These are phyloP conservation scores for Tenthredo notha DNA, from an alignment of 2,888 invertebrate genomes.

Conservation along the genomic window DNA sequence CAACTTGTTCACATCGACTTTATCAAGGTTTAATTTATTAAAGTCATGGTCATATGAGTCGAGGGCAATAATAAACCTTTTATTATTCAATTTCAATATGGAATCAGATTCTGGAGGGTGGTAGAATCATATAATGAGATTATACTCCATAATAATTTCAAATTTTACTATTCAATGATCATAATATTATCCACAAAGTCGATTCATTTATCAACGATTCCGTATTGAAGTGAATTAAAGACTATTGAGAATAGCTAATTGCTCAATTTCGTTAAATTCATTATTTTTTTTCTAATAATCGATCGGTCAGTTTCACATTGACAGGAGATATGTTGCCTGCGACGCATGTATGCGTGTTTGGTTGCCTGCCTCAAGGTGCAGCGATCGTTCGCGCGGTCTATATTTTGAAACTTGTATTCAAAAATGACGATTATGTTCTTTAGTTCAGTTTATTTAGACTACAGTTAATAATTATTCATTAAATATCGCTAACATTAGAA, in stretches of 20 bases:
- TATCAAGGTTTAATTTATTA: neutral
- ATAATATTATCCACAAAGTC: neutral
- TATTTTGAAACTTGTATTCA: neutral
- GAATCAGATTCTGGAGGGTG: neutral
- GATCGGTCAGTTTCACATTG: neutral
- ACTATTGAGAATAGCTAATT: neutral
- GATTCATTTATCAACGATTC: neutral
- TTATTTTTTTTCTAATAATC: too few relatives aligned
- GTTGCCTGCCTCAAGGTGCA: neutral
- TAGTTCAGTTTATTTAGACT: neutral
- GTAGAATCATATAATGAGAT: neutral
- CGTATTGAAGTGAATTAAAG: neutral
- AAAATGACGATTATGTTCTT: neutral
- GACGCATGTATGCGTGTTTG: neutral
- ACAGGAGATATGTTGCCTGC: neutral
- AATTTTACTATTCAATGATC: neutral
- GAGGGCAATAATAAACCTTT: neutral
- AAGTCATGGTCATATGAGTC: neutral
- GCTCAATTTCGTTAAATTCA: neutral
- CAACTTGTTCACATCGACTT: neutral
- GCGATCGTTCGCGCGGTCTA: neutral
- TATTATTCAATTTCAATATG: neutral
- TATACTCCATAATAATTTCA: neutral
- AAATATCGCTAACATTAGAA: neutral
- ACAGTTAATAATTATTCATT: neutral